Evolutionary conservation across 2,797 vertebrate species (phyloP).

Genomic region (Tauraco hartlaubi): DNA sequence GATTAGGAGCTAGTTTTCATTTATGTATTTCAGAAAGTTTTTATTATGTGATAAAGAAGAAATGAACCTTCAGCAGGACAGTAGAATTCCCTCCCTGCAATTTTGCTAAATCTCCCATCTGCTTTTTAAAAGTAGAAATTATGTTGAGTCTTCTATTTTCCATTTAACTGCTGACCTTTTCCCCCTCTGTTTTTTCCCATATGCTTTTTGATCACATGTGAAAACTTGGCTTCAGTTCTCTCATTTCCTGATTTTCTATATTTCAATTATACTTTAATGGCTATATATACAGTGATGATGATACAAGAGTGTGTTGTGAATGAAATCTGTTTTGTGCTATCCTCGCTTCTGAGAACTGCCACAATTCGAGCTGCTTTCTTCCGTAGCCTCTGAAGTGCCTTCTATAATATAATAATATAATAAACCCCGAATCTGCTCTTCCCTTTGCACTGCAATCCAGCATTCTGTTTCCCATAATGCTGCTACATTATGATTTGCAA

Average conservation of each 20-base stretch:
- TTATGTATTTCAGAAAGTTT: neutral
- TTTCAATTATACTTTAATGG: slow-evolving; percentile 56
- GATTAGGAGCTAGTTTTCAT: slow-evolving; percentile 11
- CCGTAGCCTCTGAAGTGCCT: slow-evolving; percentile 30
- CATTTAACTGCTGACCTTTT: slow-evolving; percentile 38
- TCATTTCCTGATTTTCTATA: slow-evolving; percentile 27
- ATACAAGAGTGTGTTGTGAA: slow-evolving; percentile 38
- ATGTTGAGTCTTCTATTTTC: neutral
- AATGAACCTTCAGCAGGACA: slow-evolving; percentile 6
- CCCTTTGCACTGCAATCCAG: neutral
- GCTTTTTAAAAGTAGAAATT: slow-evolving; percentile 48
- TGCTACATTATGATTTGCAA: slow-evolving; percentile 41
- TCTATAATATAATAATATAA: slow-evolving; percentile 24
- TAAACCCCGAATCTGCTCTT: slow-evolving; percentile 30
- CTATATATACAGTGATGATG: slow-evolving; percentile 9
- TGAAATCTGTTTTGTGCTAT: slow-evolving; percentile 31
- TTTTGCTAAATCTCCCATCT: slow-evolving; percentile 38
- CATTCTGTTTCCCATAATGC: slow-evolving; percentile 19
- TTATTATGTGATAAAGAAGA: slow-evolving; percentile 3
- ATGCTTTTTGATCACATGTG: slow-evolving; percentile 38
- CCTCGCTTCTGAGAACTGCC: slow-evolving; percentile 18
- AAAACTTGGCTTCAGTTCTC: slow-evolving; percentile 7
- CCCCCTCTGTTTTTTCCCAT: neutral
- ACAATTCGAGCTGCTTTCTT: slow-evolving; percentile 43
- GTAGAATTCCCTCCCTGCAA: slow-evolving; percentile 13